Evolutionary conservation across 2,888 invertebrate genomes (phyloP).

Genomic region (Eupithecia insigniata): DNA sequence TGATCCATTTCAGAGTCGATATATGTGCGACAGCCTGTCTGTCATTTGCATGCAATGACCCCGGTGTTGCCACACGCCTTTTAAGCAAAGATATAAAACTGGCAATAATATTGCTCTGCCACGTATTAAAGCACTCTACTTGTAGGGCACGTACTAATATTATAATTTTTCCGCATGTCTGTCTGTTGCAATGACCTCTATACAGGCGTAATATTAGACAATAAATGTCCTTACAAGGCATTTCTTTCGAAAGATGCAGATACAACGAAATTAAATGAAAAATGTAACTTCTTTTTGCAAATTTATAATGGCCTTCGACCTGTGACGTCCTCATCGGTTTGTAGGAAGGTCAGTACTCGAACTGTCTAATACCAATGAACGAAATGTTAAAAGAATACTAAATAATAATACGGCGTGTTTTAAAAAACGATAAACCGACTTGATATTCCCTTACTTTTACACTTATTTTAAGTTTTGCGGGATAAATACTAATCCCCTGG

Average conservation of each 20-base stretch:
- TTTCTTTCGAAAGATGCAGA: not conserved
- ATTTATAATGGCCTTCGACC: not conserved
- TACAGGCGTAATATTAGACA: not conserved
- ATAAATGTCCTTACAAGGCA: not conserved
- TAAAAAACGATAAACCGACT: no score
- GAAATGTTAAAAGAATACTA: not conserved
- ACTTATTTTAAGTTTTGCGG: no score
- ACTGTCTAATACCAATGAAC: not conserved
- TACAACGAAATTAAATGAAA: no score
- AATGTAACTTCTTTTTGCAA: not conserved
- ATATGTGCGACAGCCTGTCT: not conserved
- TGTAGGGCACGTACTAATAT: slow-evolving; percentile 6
- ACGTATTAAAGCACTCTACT: slow-evolving; percentile 4
- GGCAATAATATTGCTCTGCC: slow-evolving; percentile 9
- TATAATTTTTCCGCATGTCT: not conserved
- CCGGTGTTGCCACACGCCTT: not conserved
- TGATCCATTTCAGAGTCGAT: not conserved
- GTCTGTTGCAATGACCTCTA: slow-evolving; percentile 4
- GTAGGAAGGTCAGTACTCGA: no score
- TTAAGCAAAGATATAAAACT: slow-evolving; percentile 1
- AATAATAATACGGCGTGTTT: no score
- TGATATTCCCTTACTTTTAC: no score
- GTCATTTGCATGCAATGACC: not conserved
- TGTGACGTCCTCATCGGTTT: not conserved
- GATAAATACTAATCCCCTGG: no score